Conservation (phyloP, 2,113 vertebrate species). For the Chitala chitala region DNA sequence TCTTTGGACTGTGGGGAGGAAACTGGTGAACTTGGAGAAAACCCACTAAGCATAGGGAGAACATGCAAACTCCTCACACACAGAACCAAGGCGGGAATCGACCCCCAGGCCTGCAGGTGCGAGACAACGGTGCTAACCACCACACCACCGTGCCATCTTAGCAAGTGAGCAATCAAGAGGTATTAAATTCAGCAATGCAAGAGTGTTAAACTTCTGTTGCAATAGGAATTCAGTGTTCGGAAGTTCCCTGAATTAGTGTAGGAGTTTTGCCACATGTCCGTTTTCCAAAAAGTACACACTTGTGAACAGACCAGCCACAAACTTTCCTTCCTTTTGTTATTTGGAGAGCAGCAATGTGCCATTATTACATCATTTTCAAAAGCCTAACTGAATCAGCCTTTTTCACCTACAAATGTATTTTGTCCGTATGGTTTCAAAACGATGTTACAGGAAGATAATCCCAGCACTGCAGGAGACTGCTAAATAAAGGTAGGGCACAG, state of each 20-base stretch:
- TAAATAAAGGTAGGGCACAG: neutral
- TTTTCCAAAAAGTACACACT: slow-evolving; percentile 8
- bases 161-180: neutral
- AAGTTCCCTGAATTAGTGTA: neutral
- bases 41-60: no score
- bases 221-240: slow-evolving; percentile 10
- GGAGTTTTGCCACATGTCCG: neutral
- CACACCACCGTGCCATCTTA: neutral
- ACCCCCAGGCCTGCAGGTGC: no score
- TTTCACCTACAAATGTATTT: neutral
- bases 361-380: neutral
- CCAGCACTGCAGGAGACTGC: neutral
- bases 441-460: neutral
- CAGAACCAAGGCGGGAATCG: no score
- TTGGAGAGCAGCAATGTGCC: neutral
- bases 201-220: slow-evolving; percentile 5
- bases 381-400: neutral
- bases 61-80: no score
- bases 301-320: neutral
- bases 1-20: no score
- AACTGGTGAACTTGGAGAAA: no score
- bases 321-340: neutral
- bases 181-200: slow-evolving; percentile 6
- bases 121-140: no score
- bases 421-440: neutral